A percentile compares a stretch with the other conserved stretches of the same genome.
Evolutionary conservation across 2,888 invertebrate genomes (phyloP).

Genomic region (Epirrita christyi): DNA sequence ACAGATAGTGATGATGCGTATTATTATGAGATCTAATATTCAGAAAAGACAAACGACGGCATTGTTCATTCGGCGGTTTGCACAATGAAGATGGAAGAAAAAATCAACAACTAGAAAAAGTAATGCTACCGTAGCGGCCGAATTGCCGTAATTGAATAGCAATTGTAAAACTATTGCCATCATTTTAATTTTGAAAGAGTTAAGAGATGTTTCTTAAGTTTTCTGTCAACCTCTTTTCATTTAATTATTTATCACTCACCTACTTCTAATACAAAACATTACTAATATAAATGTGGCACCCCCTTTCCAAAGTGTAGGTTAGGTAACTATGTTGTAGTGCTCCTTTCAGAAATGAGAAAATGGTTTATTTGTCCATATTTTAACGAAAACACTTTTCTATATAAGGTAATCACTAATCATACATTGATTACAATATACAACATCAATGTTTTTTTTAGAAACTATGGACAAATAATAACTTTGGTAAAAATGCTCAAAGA

Average conservation of each 20-base stretch:
- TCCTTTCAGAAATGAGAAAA: slow-evolving; percentile 16
- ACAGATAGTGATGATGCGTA: too few species aligned
- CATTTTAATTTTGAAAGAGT: too few species aligned
- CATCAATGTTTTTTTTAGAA: neutral
- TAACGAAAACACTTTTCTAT: neutral
- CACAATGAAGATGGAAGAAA: too few species aligned
- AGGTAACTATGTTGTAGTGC: slow-evolving; percentile 59
- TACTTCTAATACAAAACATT: slow-evolving; percentile 42
- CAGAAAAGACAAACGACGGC: too few species aligned
- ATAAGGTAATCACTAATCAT: neutral
- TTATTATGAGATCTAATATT: too few species aligned
- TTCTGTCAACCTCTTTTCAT: slow-evolving; percentile 41
- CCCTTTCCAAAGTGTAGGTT: slow-evolving; percentile 60
- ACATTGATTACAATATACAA: neutral
- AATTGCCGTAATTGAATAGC: too few species aligned
- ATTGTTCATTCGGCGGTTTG: too few species aligned
- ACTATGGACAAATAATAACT: slow-evolving; percentile 28
- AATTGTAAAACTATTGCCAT: too few species aligned
- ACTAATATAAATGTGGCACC: slow-evolving; percentile 56
- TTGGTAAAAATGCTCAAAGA: slow-evolving; percentile 25
- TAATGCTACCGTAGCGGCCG: too few species aligned
- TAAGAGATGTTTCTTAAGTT: too few species aligned
- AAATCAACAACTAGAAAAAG: too few species aligned
- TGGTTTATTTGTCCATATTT: slow-evolving; percentile 27
- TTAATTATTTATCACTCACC: slow-evolving; percentile 45